Base-by-base conservation (phyloP, 2,797 vertebrate genomes). In the Menidia menidia region DNA sequence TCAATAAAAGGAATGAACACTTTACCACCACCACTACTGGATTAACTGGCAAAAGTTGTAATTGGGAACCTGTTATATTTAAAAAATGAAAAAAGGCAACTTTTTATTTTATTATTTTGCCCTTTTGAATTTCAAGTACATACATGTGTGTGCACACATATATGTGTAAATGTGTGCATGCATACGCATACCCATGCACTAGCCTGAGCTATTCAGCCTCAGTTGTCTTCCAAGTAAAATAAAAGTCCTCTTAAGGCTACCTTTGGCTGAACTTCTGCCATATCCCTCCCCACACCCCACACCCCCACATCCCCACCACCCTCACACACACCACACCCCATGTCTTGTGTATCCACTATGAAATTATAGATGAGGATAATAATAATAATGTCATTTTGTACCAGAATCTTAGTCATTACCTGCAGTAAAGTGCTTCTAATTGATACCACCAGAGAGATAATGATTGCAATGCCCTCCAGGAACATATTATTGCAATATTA, bases 401-500 rank as follows among this genome's bases (percentile, higher is more conserved):
- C 92, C 90, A 87, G 93, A 95, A 94, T 95, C 94, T 94, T 93
- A 92, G 94, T 95, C 94, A 95, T 95, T 95, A 95, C 92, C 93
- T 95, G 94, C 93, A 92, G 93, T 95, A 94, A 95, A 95, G 94
- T 95, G 94, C 93, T 94, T 94, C 94, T 95, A 95, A 95, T 95
- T 95, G 94, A 95, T 95, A 95, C 93, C 94, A 94, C 92, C 93
- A 93, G 93, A 95, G 94, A 94, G 94, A 94, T 95, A 95, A 95
- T 94, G 94, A 95, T 95, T 94, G 91, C 93, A 94, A 95, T 95
- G 94, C 94, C 94, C 94, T 95, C 94, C 94, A 95, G 94, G 93
- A 95, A 94, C 93, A 94, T 95, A 95, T 95, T 95, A 95, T 95
- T 94, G 93, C 93, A 94, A 95, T 94, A 95, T 95, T 95, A 95